Evolutionary conservation across 2,888 invertebrate species (phyloP), one percentile per base, ranked within the genome.

Genomic region (Brachypalpus laphriformis): DNA sequence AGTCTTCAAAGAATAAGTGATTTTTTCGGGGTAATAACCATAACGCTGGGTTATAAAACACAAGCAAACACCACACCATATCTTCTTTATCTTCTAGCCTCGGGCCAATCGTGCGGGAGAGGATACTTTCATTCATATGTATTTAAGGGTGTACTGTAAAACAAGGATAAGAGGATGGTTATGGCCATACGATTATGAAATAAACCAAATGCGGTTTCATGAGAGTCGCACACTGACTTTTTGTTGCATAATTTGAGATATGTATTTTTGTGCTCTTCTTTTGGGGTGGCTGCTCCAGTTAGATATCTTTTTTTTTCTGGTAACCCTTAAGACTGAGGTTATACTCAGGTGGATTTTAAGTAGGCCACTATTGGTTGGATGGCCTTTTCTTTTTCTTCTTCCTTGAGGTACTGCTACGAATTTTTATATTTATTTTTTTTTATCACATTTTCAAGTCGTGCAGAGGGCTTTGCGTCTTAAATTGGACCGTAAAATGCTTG

Each of bases 231-330:
- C 51, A 54, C 71, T 65, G 77, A 59, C 59, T 72, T 77, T 77
- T 34, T 71, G 77, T 82, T 82, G 82, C 82, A 82, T 82, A 82
- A 82, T 82, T 82, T 82, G 72, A 31, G 28, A 18, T 31, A 45
- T 20, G 9, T 51, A 20, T 25, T n/a, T n/a, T n/a, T n/a, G n/a
- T 20, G 54, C 14, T 31, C 18, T 31, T 11, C 34, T 20, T 16
- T 45, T 20, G n/a, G 6, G 28, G 28, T 25, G 31, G 7, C 54
- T 63, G 63, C 42, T 66, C 40, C 37, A 68, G 63, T 54, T 66
- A 25, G 25, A 4, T 22, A 40, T 51, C 18, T 18, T 6, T 34
- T 34, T 9, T 34, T 34, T 34, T 34, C 8, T 31, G 6, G 5
- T 28, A 7, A 40, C 5, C 34, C 16, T 16, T 31, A 22, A 8